A percentile compares a stretch with the other conserved stretches of the same genome.
Conservation (phyloP, 2,797 vertebrate species). For the Tangara arthus region DNA sequence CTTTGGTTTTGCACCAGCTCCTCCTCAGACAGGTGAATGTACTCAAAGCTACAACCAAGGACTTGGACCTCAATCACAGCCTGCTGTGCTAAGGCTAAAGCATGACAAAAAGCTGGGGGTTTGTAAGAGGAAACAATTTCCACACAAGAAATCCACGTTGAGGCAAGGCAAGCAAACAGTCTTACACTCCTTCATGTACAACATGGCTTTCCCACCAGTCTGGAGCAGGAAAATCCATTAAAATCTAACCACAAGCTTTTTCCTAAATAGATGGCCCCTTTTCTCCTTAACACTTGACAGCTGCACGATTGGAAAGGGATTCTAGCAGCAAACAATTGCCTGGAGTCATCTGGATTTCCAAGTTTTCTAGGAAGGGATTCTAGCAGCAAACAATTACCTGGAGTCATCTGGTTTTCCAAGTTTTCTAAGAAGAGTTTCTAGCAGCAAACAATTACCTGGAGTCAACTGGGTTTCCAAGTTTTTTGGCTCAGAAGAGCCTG, state of each 20-base stretch:
- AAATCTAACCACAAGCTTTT: background rate
- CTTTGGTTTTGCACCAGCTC: background rate
- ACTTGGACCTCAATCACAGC: background rate
- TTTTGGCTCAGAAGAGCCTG: no score
- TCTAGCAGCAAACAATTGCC: no score
- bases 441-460: no score
- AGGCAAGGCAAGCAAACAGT: background rate
- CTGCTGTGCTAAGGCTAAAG: background rate
- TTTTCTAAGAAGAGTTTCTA: no score
- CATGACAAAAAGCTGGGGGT: background rate
- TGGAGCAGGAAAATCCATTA: background rate
- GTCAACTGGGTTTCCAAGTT: no score
- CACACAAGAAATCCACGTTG: background rate
- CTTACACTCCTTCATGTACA: background rate
- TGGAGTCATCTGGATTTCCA: no score
- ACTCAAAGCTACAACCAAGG: background rate
- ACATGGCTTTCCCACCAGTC: background rate
- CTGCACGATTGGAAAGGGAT: no score
- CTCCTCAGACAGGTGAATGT: background rate
- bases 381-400: no score
- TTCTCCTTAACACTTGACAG: no score
- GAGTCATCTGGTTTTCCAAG: no score
- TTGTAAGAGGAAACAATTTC: background rate
- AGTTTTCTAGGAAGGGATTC: no score
- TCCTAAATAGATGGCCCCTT: background rate